These are phyloP conservation scores for Huso huso DNA, from an alignment of 2,797 vertebrate genomes.

Conservation along the genomic window DNA sequence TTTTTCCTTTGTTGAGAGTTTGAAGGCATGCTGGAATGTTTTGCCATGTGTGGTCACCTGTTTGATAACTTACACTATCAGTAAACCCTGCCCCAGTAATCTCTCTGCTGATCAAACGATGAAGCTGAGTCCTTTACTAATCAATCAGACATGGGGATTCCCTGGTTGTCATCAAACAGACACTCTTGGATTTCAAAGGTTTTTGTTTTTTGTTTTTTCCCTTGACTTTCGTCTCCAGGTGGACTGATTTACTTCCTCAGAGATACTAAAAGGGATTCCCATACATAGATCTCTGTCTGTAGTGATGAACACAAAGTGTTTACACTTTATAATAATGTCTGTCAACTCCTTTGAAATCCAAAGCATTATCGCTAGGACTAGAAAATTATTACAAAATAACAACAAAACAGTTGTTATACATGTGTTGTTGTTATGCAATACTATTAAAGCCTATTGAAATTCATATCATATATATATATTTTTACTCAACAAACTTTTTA, in stretches of 20 bases:
- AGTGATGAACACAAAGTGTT: too few relatives aligned
- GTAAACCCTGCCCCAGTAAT: neutral
- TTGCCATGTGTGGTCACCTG: too few relatives aligned
- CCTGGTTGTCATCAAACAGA: constrained; percentile 40
- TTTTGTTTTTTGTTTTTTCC: neutral
- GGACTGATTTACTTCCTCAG: constrained; percentile 50
- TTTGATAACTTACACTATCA: too few relatives aligned
- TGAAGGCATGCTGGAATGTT: neutral
- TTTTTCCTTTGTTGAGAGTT: constrained; percentile 7
- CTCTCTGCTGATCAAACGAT: neutral
- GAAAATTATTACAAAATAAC: too few relatives aligned
- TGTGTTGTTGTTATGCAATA: too few relatives aligned
- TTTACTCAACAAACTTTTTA: too few relatives aligned
- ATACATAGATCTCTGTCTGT: constrained; percentile 28
- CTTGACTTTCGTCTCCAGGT: constrained; percentile 37
- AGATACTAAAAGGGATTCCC: constrained; percentile 50
- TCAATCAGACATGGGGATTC: constrained; percentile 30
- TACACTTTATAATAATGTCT: too few relatives aligned
- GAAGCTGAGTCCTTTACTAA: constrained; percentile 30
- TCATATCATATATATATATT: too few relatives aligned
- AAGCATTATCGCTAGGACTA: too few relatives aligned
- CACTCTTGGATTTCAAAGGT: constrained; percentile 35
- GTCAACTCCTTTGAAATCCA: too few relatives aligned
- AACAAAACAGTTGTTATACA: too few relatives aligned
- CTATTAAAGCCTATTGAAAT: too few relatives aligned